Evolutionary conservation across 2,797 vertebrate species (phyloP).

Genomic region (Sebastes taczanowskii): DNA sequence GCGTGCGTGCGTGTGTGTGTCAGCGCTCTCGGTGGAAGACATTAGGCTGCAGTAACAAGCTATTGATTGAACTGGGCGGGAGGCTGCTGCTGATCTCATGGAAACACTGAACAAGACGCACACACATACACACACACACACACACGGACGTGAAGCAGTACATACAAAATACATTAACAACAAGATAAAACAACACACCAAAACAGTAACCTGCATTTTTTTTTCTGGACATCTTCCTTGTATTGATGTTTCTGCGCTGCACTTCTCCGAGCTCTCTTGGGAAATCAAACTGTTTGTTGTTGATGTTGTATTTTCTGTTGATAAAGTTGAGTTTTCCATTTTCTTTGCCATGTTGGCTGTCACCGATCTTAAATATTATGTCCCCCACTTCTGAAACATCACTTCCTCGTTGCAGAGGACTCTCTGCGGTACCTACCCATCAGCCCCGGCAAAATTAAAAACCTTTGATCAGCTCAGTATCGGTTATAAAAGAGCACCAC

Average conservation of each 20-base stretch:
- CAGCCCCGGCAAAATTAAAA: background rate
- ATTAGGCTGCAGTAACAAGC: conserved; percentile 72
- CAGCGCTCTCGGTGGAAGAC: conserved; percentile 48
- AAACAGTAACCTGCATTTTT: conserved; percentile 14
- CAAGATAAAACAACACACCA: conserved; percentile 13
- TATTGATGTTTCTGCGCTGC: conserved; percentile 1
- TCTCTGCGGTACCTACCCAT: background rate
- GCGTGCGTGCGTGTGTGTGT: conserved; percentile 19
- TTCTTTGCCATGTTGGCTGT: background rate
- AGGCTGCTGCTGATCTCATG: conserved; percentile 64
- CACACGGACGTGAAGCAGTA: conserved; percentile 11
- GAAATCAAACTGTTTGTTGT: conserved; percentile 38
- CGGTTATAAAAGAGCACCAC: background rate
- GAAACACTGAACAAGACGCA: conserved; percentile 52
- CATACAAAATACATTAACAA: conserved; percentile 37
- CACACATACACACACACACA: background rate
- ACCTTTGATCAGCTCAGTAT: conserved; percentile 32
- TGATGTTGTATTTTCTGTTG: conserved; percentile 20
- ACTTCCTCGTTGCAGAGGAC: background rate
- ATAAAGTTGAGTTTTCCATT: conserved; percentile 24
- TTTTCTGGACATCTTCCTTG: background rate
- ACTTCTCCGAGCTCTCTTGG: conserved; percentile 9
- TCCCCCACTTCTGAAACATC: conserved; percentile 1
- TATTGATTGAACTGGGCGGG: conserved; percentile 68
- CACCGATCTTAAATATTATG: background rate